Base-by-base conservation (phyloP, 2,888 invertebrate species). In the Dicycla oo region DNA sequence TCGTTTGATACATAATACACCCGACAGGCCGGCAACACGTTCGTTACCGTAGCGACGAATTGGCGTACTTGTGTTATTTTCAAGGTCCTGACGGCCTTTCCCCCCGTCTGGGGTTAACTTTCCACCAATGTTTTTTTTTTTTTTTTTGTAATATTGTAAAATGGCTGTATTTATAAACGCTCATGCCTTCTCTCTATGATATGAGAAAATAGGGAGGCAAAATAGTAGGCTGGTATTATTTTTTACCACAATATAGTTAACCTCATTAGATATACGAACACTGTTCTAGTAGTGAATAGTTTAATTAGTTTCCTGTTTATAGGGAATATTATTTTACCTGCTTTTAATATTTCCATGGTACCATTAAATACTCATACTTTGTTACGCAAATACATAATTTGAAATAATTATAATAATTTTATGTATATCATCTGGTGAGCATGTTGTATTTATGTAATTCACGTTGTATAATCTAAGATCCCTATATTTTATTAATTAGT, bases 1-100 rank as follows among this genome's bases (percentile, higher is more conserved):
- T 73, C 40, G 75, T 78, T 82, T 72, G 72, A 70, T 85, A 82
- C 30, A 20, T 74, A 73, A 34, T 47, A 54, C 38, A 56, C 78
- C 80, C 80, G n/a, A n/a, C n/a, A n/a, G n/a, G n/a, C n/a, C n/a
- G 80, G 73, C 84, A 82, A 83, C 81, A 69, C 75, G 81, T 85
- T 88, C 74, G 65, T 78, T 82, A 80, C 81, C 83, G 83, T 85
- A 84, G 88, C 86, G 80, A 82, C 71, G 85, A 88, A 87, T 87
- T 85, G 88, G 87, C 85, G 85, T 85, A 87, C 83, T 88, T 88
- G 84, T 85, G 80, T 86, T 76, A 62, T 85, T 89, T 91, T 91
- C 92, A 93, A 93, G 93, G 93, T 88, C 87, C 74, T 87, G 86
- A 78, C 89, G 82, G 87, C 90, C 90, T 91, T 91, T 92, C 89